These are phyloP conservation scores for Oasisia sp. DNA, from an alignment of 2,888 invertebrate genomes.

Conservation along the genomic window DNA sequence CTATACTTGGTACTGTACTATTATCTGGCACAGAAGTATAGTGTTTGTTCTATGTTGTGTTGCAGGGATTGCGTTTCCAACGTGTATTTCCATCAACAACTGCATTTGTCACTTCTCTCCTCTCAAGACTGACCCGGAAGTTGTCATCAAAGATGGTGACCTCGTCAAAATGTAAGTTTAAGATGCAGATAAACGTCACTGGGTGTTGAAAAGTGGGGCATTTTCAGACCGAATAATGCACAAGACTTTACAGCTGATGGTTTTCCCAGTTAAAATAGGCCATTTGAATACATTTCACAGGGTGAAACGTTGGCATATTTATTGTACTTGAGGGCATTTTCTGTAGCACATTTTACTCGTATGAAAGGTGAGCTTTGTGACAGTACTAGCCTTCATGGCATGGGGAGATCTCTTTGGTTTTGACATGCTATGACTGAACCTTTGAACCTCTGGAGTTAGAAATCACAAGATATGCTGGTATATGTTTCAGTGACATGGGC, in stretches of 20 bases:
- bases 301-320: neutral
- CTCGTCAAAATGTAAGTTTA: conserved; percentile 93
- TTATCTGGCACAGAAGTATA: neutral
- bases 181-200: neutral
- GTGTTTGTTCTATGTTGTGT: conserved; percentile 32
- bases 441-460: neutral
- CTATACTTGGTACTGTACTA: neutral
- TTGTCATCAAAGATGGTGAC: conserved; percentile 84
- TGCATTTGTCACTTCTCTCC: conserved; percentile 99
- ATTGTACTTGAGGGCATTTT: neutral
- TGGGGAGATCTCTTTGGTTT: neutral
- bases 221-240: neutral
- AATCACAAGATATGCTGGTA: neutral
- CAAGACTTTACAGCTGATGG: too few relatives aligned
- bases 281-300: neutral
- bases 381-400: too few relatives aligned
- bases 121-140: conserved; percentile 83
- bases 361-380: too few relatives aligned
- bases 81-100: conserved; percentile 97
- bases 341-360: neutral
- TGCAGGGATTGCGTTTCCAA: conserved; percentile 92
- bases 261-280: neutral
- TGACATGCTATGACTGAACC: neutral
- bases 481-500: conserved; percentile 80
- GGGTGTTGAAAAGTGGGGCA: neutral